A percentile compares a stretch with the other conserved stretches of the same genome.
phyloP scores from a whole-genome alignment of 2,113 vertebrate species.

The Madoqua kirkii region DNA sequence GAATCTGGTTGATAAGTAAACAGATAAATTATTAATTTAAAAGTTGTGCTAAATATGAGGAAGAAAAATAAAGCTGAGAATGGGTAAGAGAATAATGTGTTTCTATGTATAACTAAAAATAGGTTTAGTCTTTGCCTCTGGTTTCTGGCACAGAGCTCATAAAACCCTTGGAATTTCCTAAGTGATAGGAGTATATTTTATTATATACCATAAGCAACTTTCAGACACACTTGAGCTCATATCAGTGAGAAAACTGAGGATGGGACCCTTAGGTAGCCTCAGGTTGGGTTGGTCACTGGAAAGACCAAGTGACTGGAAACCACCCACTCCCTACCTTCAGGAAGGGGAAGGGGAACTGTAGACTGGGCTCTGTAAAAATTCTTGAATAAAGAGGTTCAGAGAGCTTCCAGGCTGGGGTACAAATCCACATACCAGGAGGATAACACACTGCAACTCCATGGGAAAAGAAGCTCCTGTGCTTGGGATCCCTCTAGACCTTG shows the following conservation, averaged over 20 bases:
- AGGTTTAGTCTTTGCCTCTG: background rate
- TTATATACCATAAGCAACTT: background rate
- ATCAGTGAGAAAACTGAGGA: background rate
- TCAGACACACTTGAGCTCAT: background rate
- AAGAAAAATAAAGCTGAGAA: background rate
- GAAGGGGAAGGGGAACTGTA: background rate
- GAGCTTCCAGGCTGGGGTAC: background rate
- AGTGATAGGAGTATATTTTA: background rate
- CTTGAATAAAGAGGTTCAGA: background rate
- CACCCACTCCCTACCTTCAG: background rate
- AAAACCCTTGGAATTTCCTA: background rate
- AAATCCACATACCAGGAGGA: background rate
- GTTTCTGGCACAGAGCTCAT: background rate
- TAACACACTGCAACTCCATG: background rate
- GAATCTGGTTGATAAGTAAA: background rate
- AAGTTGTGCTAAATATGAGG: background rate
- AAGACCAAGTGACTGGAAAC: background rate
- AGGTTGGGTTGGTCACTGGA: background rate
- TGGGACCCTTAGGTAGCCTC: background rate
- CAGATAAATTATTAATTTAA: background rate
- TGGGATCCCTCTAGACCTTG: background rate
- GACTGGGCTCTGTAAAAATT: background rate
- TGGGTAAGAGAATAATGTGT: background rate
- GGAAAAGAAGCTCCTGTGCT: background rate
- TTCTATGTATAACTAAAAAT: background rate